A percentile compares a stretch with the other conserved stretches of the same genome.
Conservation (phyloP, 2,888 invertebrate species). For the Ochropacha duplaris region DNA sequence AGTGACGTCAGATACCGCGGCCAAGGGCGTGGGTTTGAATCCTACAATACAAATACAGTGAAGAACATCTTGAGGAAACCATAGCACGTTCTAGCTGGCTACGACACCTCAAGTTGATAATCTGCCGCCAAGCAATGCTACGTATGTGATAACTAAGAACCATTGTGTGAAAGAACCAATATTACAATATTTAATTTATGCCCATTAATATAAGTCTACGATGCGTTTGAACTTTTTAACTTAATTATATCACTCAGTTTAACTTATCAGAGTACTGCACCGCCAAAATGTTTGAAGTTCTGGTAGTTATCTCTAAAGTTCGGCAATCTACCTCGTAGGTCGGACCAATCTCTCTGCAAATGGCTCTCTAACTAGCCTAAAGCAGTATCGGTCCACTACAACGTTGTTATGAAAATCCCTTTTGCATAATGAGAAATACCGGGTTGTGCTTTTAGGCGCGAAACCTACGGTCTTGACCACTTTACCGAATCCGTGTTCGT, state of each 20-base stretch:
- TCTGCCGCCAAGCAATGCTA: too few species aligned
- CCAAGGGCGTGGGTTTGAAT: too few species aligned
- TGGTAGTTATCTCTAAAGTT: constrained; percentile 77
- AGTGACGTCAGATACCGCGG: too few species aligned
- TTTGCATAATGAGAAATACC: constrained; percentile 57
- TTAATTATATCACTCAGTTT: constrained; percentile 77
- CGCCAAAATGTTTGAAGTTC: constrained; percentile 79
- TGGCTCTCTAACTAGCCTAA: constrained; percentile 74
- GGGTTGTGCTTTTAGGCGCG: constrained; percentile 28
- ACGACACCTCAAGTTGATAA: too few species aligned
- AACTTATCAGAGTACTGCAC: constrained; percentile 78
- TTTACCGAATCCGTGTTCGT: constrained; percentile 13
- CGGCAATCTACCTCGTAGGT: constrained; percentile 76
- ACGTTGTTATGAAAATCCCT: constrained; percentile 67
- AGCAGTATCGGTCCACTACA: constrained; percentile 58
- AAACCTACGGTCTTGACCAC: constrained; percentile 33
- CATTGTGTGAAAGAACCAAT: too few species aligned
- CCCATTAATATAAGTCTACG: constrained; percentile 52
- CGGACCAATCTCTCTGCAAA: constrained; percentile 74
- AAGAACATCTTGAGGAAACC: too few species aligned
- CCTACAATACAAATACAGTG: too few species aligned
- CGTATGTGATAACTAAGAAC: too few species aligned
- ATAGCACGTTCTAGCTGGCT: too few species aligned
- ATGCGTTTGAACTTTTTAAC: constrained; percentile 61
- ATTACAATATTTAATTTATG: constrained; percentile 4